A percentile compares a stretch with the other conserved stretches of the same genome.
Evolutionary conservation across 2,888 invertebrate species (phyloP).

Genomic region (Phoronis australis): DNA sequence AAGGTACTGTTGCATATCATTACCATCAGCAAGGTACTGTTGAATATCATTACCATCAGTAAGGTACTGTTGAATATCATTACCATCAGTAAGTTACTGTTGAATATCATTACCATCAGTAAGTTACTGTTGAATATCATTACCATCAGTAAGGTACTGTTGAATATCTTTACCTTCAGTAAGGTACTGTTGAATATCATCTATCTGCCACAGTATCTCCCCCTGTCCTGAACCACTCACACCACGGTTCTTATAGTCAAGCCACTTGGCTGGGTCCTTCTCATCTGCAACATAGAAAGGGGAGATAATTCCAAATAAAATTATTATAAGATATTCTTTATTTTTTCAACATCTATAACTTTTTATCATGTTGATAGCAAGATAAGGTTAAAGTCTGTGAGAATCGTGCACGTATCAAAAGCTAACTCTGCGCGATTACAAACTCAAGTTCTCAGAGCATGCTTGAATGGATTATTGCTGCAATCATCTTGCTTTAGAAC

Average conservation of each 20-base stretch:
- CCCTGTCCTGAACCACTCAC: conserved; percentile 46
- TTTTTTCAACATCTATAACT: not conserved
- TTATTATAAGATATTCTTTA: not conserved
- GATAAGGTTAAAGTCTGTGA: not conserved
- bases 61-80: too few relatives aligned
- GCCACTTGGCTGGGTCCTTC: conserved; percentile 40
- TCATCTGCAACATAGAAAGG: conserved; percentile 21
- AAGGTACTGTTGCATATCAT: too few relatives aligned
- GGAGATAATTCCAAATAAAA: not conserved
- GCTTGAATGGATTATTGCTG: too few relatives aligned
- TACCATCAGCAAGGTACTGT: too few relatives aligned
- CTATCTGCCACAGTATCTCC: conserved; percentile 49
- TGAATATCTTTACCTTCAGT: conserved; percentile 42
- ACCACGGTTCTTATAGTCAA: conserved; percentile 50
- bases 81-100: too few relatives aligned
- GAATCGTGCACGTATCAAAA: not conserved
- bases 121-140: too few relatives aligned
- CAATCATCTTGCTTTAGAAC: too few relatives aligned
- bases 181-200: conserved; percentile 41
- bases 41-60: too few relatives aligned
- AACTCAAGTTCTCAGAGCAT: not conserved
- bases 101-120: too few relatives aligned
- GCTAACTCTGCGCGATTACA: not conserved
- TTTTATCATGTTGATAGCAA: not conserved
- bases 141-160: too few relatives aligned